These are phyloP conservation scores for Tapirus terrestris DNA, from an alignment of 2,113 vertebrate genomes.

Conservation along the genomic window DNA sequence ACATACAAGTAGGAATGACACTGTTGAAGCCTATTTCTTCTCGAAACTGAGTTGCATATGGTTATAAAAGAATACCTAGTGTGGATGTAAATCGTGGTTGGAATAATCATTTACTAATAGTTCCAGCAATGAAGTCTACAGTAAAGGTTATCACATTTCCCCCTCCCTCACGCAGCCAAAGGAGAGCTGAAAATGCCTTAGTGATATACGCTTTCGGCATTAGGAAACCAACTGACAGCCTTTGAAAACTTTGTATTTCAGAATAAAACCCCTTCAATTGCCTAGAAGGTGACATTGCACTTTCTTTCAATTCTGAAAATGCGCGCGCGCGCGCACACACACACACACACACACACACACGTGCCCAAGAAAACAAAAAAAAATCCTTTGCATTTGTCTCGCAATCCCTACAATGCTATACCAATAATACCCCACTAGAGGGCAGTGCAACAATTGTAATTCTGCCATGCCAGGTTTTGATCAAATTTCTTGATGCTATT, in stretches of 20 bases:
- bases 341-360: rapidly evolving
- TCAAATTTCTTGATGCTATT: slow-evolving; percentile 52
- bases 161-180: neutral
- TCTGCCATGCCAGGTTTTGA: neutral
- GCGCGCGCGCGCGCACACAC: neutral
- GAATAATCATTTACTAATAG: neutral
- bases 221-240: neutral
- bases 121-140: neutral
- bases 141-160: neutral
- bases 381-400: neutral
- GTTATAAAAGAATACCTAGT: neutral
- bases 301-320: neutral
- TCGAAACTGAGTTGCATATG: neutral
- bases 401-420: slow-evolving; percentile 63
- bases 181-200: neutral
- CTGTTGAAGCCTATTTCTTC: neutral
- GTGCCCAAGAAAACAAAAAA: neutral
- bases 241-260: neutral
- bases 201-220: neutral
- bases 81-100: neutral
- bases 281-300: neutral
- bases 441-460: slow-evolving; percentile 86
- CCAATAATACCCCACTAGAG: slow-evolving; percentile 83
- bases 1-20: neutral
- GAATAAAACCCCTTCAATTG: neutral